Conservation (phyloP, 2,888 invertebrate genomes). For the Lacanobia wlatinum region DNA sequence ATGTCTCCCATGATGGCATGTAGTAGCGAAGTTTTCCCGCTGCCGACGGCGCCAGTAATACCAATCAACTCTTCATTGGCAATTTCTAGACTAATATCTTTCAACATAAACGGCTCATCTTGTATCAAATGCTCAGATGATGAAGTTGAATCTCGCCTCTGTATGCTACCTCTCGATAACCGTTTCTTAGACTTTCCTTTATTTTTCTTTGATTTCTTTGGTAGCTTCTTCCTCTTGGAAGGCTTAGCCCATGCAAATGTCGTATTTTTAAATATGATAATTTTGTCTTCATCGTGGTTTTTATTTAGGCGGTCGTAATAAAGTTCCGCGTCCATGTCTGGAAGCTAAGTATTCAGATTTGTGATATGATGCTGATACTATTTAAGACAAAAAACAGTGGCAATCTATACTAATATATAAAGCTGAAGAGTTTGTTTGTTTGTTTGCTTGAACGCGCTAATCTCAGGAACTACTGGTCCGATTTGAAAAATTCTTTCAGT, state of each 20-base stretch:
- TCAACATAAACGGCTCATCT: slow-evolving; percentile 80
- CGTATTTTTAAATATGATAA: slow-evolving; percentile 91
- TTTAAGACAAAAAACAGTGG: background rate
- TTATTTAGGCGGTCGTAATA: slow-evolving; percentile 91
- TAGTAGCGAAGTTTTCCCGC: slow-evolving; percentile 97
- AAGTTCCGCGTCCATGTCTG: slow-evolving; percentile 91
- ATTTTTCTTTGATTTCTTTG: slow-evolving; percentile 81
- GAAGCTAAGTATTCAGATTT: slow-evolving; percentile 82
- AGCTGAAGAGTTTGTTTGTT: no score
- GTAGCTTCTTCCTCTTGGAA: slow-evolving; percentile 74
- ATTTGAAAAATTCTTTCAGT: no score
- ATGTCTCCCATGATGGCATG: slow-evolving; percentile 96
- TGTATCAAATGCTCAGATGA: slow-evolving; percentile 71
- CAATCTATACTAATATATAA: no score
- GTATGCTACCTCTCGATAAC: slow-evolving; percentile 75
- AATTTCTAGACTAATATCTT: slow-evolving; percentile 80
- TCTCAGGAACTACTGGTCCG: no score
- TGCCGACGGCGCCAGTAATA: slow-evolving; percentile 96
- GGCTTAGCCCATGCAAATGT: slow-evolving; percentile 91
- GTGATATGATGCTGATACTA: background rate
- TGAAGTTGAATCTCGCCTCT: slow-evolving; percentile 79
- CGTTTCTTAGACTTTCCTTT: slow-evolving; percentile 89
- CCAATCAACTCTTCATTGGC: slow-evolving; percentile 95
- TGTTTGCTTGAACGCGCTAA: no score
- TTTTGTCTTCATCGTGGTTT: slow-evolving; percentile 88